Evolutionary conservation across 2,888 invertebrate genomes (phyloP).

Genomic region (Macrosoma leucophasiata): DNA sequence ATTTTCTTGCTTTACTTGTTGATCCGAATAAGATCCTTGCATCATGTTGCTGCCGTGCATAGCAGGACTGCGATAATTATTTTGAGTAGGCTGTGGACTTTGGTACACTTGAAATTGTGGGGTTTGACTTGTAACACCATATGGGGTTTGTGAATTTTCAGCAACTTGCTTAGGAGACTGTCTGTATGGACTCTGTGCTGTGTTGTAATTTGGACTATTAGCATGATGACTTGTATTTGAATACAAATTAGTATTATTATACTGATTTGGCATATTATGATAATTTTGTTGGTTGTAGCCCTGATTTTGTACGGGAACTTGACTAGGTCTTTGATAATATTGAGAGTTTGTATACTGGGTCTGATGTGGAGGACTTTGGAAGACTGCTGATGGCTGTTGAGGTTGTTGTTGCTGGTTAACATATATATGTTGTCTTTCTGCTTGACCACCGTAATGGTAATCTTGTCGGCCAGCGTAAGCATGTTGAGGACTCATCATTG

Average conservation of each 20-base stretch:
- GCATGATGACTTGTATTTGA: conserved; percentile 36
- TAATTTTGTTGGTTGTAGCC: conserved; percentile 51
- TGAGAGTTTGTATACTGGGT: conserved; percentile 58
- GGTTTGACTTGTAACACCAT: conserved; percentile 40
- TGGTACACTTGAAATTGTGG: conserved; percentile 62
- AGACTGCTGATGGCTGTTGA: conserved; percentile 30
- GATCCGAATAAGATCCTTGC: conserved; percentile 37
- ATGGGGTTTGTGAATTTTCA: conserved; percentile 41
- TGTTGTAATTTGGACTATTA: conserved; percentile 47
- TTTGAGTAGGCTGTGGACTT: conserved; percentile 54
- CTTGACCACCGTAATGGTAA: conserved; percentile 52
- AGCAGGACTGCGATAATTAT: conserved; percentile 40
- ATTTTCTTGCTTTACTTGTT: conserved; percentile 39
- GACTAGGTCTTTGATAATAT: conserved; percentile 57
- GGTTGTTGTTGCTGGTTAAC: conserved; percentile 48
- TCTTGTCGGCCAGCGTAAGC: conserved; percentile 51
- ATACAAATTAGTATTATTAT: conserved; percentile 48
- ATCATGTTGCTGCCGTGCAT: conserved; percentile 34
- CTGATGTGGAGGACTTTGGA: conserved; percentile 64
- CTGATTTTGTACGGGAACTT: conserved; percentile 40
- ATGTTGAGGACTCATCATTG: conserved; percentile 63
- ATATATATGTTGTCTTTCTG: conserved; percentile 58
- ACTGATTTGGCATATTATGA: conserved; percentile 50
- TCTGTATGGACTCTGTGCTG: conserved; percentile 52
- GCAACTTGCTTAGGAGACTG: conserved; percentile 47